Percentiles rank a stretch among this genome's conserved stretches.
phyloP scores from a whole-genome alignment of 2,113 vertebrate genomes.

The Struthidea cinerea region DNA sequence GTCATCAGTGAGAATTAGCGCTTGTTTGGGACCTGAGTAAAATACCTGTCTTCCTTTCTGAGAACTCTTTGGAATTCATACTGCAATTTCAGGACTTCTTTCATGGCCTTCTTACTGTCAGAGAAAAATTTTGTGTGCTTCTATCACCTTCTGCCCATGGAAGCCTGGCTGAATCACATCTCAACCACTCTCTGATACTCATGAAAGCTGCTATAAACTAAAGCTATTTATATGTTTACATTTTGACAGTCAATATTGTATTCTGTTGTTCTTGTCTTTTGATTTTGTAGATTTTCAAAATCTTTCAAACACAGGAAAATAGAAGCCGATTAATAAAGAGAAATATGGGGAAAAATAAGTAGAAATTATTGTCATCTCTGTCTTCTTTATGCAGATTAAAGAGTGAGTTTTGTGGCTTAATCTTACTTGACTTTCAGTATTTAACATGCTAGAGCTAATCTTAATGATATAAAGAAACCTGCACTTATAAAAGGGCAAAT shows the following conservation, averaged over 20 bases:
- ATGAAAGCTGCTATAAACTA: not conserved
- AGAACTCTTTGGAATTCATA: not conserved
- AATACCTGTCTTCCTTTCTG: not conserved
- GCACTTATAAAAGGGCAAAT: not conserved
- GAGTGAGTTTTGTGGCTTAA: not conserved
- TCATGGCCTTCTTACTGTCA: not conserved
- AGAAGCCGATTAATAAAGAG: not conserved
- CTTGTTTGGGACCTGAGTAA: not conserved
- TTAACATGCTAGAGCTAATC: not conserved
- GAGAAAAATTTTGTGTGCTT: not conserved
- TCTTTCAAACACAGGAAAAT: not conserved
- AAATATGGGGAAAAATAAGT: not conserved
- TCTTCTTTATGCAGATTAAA: not conserved
- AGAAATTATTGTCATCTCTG: not conserved
- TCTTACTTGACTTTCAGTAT: not conserved
- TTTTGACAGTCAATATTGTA: not conserved
- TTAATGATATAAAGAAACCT: not conserved
- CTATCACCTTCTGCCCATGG: not conserved
- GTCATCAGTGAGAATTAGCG: accelerated
- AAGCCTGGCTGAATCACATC: not conserved
- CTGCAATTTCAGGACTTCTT: not conserved
- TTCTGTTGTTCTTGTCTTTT: not conserved
- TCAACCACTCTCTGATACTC: not conserved
- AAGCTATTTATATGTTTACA: not conserved
- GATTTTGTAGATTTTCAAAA: not conserved